Percentiles rank a stretch among this genome's conserved stretches.
Conservation (phyloP, 2,797 vertebrate species). For the Lemur catta region DNA sequence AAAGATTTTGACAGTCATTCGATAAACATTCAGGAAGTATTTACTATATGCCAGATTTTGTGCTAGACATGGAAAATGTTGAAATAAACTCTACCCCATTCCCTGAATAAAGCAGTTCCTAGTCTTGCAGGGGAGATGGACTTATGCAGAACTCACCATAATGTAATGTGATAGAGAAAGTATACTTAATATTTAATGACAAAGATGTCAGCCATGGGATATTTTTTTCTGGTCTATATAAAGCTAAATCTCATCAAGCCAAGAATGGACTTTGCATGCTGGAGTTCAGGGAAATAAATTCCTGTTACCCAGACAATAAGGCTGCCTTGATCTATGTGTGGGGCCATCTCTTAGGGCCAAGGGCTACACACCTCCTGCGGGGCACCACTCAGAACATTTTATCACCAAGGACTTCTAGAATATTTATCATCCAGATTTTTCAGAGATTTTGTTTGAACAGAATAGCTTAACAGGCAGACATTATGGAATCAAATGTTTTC, state of each 20-base stretch:
- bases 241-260: slow-evolving; percentile 5
- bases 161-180: not conserved
- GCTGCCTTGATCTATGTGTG: not conserved
- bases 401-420: not conserved
- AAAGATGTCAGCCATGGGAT: slow-evolving; percentile 12
- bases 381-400: not conserved
- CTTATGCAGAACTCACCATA: not conserved
- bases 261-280: not conserved
- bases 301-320: not conserved
- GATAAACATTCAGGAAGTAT: not conserved
- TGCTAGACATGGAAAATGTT: not conserved
- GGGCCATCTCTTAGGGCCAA: not conserved
- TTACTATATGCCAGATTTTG: not conserved
- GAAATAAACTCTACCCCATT: not conserved
- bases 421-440: not conserved
- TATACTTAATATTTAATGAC: slow-evolving; percentile 44
- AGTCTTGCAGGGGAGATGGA: not conserved
- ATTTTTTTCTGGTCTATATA: slow-evolving; percentile 16
- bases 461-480: not conserved
- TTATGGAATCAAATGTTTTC: not conserved
- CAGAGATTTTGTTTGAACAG: not conserved
- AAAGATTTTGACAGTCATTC: not conserved
- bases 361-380: not conserved
- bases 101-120: not conserved
- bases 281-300: slow-evolving; percentile 11